Percentiles rank a stretch among this genome's conserved stretches.
phyloP scores from a whole-genome alignment of 2,113 vertebrate genomes.

The Neolamprologus caudopunctatus region DNA sequence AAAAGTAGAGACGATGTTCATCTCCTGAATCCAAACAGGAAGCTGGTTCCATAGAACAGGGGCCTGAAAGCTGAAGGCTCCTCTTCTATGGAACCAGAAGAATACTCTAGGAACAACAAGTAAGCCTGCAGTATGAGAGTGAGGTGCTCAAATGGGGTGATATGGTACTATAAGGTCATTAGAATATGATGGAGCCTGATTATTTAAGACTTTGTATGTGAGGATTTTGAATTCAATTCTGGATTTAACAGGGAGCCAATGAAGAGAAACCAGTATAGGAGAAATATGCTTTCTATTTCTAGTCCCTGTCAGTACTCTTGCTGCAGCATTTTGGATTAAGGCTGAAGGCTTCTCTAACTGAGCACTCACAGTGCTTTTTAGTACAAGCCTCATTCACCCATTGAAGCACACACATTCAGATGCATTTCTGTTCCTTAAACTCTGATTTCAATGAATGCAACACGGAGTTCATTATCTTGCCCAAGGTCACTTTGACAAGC shows the following conservation, averaged over 20 bases:
- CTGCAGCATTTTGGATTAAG: not conserved
- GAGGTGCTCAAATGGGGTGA: rapidly evolving
- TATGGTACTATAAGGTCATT: not conserved
- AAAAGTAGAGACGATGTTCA: not conserved
- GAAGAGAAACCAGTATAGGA: not conserved
- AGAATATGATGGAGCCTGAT: not conserved
- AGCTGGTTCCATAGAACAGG: not conserved
- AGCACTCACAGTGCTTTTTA: not conserved
- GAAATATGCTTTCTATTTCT: not conserved
- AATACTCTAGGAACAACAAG: rapidly evolving
- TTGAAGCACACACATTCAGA: not conserved
- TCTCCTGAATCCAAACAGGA: not conserved
- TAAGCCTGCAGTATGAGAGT: rapidly evolving
- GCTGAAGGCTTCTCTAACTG: not conserved
- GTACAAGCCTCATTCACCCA: not conserved
- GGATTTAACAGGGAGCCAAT: not conserved
- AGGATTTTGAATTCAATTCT: not conserved
- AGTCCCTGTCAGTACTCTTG: not conserved
- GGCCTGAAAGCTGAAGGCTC: not conserved
- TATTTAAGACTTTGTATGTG: not conserved
- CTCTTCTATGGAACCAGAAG: too few relatives aligned
- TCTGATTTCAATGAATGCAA: not conserved
- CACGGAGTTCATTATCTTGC: not conserved
- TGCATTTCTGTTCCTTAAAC: not conserved
- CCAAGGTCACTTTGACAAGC: not conserved